Conservation (phyloP, 2,797 vertebrate genomes). For the Poeciliopsis presidionis region DNA sequence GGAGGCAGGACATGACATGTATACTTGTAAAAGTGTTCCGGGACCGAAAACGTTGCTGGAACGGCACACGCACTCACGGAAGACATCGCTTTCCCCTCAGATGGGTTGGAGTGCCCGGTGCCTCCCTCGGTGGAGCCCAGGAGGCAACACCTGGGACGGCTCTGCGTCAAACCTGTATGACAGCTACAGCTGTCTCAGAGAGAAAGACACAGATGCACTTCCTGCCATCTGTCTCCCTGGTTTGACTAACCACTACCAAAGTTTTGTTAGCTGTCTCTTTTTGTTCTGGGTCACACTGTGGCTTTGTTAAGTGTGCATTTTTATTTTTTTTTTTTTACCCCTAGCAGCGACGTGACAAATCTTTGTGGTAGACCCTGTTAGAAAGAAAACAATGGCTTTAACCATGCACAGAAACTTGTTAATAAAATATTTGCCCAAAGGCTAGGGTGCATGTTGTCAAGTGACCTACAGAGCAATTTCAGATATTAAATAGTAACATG, state of each 20-base stretch:
- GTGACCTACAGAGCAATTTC: background rate
- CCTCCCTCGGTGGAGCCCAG: constrained; percentile 36
- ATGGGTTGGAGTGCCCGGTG: constrained; percentile 24
- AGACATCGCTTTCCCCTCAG: constrained; percentile 31
- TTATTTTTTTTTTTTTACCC: constrained; percentile 3
- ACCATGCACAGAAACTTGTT: background rate
- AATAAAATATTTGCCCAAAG: background rate
- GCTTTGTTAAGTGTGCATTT: constrained; percentile 5
- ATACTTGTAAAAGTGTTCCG: constrained; percentile 18
- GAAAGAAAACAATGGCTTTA: background rate
- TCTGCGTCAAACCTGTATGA: constrained; percentile 56
- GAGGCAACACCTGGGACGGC: constrained; percentile 71
- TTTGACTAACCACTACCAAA: constrained; percentile 56
- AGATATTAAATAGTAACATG: background rate
- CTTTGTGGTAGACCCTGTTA: background rate
- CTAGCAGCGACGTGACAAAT: background rate
- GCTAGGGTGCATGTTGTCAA: background rate
- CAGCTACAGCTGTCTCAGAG: constrained; percentile 61
- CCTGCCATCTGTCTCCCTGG: constrained; percentile 58
- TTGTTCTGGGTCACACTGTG: constrained; percentile 34
- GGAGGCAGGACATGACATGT: constrained; percentile 62
- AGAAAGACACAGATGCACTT: constrained; percentile 21
- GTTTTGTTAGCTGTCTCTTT: constrained; percentile 58
- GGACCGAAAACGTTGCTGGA: constrained; percentile 42
- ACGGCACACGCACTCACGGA: constrained; percentile 12